Evolutionary conservation across 1,140 invertebrate species (phyloP).

Genomic region (Bilobella aurantiaca): DNA sequence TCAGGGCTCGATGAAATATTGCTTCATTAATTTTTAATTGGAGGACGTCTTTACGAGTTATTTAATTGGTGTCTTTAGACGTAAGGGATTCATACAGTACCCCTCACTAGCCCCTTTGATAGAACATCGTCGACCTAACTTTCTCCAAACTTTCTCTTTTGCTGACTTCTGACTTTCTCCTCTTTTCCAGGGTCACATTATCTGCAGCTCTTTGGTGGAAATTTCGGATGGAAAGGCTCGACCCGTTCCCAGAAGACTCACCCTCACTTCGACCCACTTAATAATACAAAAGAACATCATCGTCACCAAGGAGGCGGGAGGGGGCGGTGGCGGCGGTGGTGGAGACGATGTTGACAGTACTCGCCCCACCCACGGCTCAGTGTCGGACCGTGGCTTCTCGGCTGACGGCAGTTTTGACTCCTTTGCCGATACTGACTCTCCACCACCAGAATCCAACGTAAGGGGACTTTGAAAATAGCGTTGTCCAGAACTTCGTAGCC

Average conservation of each 20-base stretch:
- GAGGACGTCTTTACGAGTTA: no score
- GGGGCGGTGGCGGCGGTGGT: no score
- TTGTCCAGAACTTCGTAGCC: no score
- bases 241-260: constrained; percentile 21
- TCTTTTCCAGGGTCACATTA: constrained; percentile 18
- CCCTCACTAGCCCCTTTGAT: no score
- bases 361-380: constrained; percentile 29
- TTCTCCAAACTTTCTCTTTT: background rate
- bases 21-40: no score
- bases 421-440: constrained; percentile 30
- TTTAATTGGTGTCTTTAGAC: no score
- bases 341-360: constrained; percentile 29
- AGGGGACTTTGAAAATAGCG: no score
- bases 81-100: no score
- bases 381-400: constrained; percentile 25
- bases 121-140: no score
- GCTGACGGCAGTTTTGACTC: constrained; percentile 33
- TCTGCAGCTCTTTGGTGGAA: constrained; percentile 23
- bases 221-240: constrained; percentile 31
- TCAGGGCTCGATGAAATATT: no score
- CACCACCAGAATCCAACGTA: constrained; percentile 31
- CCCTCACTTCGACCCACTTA: constrained; percentile 28
- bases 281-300: constrained; percentile 23
- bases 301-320: constrained; percentile 13
- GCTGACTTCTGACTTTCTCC: background rate